A percentile compares a stretch with the other conserved stretches of the same genome.
phyloP scores from a whole-genome alignment of 2,113 vertebrate species.

The Proteles cristata region DNA sequence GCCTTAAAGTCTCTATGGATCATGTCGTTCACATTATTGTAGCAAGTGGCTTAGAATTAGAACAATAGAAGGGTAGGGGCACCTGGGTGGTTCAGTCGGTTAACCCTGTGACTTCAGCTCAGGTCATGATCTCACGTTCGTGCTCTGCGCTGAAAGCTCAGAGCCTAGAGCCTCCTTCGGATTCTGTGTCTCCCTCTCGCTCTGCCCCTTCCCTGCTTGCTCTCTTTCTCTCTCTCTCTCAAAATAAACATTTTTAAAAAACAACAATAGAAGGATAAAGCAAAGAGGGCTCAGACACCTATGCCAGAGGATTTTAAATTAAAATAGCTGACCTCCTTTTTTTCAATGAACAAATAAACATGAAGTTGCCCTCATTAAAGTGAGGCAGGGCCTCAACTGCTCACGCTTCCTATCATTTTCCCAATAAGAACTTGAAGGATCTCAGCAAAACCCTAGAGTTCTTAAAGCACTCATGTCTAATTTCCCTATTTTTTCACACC shows the following conservation, averaged over 20 bases:
- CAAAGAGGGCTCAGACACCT: not conserved
- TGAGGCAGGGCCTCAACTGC: not conserved
- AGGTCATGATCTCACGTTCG: too few relatives aligned
- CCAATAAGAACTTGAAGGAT: not conserved
- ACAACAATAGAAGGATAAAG: not conserved
- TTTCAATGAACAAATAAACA: not conserved
- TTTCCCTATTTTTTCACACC: not conserved
- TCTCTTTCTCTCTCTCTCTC: too few relatives aligned
- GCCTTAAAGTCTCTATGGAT: not conserved
- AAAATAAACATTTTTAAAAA: too few relatives aligned
- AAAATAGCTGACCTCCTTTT: not conserved
- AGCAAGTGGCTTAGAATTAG: not conserved
- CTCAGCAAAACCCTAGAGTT: not conserved
- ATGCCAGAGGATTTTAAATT: not conserved
- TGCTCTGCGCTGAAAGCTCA: too few relatives aligned
- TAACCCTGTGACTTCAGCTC: too few relatives aligned
- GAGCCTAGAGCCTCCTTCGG: too few relatives aligned
- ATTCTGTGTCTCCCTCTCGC: too few relatives aligned
- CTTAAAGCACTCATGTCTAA: not conserved
- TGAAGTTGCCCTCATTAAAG: not conserved
- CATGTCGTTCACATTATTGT: not conserved
- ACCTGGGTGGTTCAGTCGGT: too few relatives aligned
- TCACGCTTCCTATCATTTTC: not conserved
- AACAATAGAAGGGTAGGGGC: not conserved
- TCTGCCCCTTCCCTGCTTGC: too few relatives aligned